Evolutionary conservation across 2,888 invertebrate genomes (phyloP).

Genomic region (Euphydryas editha): DNA sequence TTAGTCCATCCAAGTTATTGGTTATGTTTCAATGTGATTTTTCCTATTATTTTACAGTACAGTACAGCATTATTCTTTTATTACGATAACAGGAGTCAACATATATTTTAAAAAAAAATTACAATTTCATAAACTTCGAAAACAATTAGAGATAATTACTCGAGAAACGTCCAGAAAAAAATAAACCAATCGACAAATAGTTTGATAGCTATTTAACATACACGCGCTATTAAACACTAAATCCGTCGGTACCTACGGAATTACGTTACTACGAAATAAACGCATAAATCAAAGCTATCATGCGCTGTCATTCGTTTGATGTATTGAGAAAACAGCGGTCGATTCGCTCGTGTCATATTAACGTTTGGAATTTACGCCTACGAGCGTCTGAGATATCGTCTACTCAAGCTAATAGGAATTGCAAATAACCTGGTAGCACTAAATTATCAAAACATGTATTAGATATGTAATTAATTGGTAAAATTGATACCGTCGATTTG

Average conservation of each 20-base stretch:
- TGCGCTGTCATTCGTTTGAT: constrained; percentile 44
- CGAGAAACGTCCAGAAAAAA: neutral
- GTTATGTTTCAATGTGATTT: too few relatives aligned
- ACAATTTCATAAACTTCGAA: neutral
- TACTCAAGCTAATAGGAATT: constrained; percentile 18
- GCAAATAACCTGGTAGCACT: neutral
- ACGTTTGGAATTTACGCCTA: constrained; percentile 32
- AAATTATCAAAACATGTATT: neutral
- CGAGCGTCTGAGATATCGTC: constrained; percentile 41
- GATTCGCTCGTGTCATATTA: constrained; percentile 37
- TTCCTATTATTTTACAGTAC: too few relatives aligned
- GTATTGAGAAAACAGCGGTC: constrained; percentile 40
- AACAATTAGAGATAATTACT: constrained; percentile 1
- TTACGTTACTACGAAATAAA: constrained; percentile 12
- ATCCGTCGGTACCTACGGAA: neutral
- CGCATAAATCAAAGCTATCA: constrained; percentile 42
- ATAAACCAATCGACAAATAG: neutral
- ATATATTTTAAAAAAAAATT: neutral
- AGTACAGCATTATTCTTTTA: too few relatives aligned
- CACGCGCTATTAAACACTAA: constrained; percentile 10
- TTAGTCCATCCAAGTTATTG: too few relatives aligned
- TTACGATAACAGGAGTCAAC: too few relatives aligned
- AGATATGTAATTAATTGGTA: neutral
- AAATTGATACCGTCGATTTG: neutral
- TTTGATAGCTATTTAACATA: constrained; percentile 1